phyloP scores from a whole-genome alignment of 2,888 invertebrate genomes.

The Brachylomia viminalis region DNA sequence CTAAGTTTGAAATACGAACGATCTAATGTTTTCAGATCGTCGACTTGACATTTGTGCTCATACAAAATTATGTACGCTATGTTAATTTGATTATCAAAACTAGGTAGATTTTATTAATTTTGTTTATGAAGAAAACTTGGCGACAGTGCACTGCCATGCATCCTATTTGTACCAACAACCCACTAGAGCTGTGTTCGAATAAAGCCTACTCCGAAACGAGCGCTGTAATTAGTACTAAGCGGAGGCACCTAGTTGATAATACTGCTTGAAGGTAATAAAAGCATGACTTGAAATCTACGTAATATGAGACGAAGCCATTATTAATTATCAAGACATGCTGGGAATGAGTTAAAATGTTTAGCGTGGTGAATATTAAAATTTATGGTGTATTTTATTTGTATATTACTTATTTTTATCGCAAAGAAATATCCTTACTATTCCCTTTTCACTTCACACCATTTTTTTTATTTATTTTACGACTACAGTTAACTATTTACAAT shows the following conservation, averaged over 20 bases:
- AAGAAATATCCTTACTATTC: too few relatives aligned
- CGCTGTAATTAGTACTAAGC: slow-evolving; percentile 63
- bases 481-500: too few relatives aligned
- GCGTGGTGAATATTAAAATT: neutral
- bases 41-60: neutral
- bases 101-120: neutral
- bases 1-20: neutral
- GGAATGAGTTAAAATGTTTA: slow-evolving; percentile 6
- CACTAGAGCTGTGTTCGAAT: slow-evolving; percentile 66
- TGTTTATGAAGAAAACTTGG: slow-evolving; percentile 26
- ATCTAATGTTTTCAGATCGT: neutral
- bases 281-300: slow-evolving; percentile 21
- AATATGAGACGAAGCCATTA: neutral
- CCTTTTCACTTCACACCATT: too few relatives aligned
- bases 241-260: slow-evolving; percentile 39
- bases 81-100: neutral
- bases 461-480: too few relatives aligned
- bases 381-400: too few relatives aligned
- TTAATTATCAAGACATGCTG: slow-evolving; percentile 11
- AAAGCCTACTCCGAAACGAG: slow-evolving; percentile 63
- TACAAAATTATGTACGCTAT: neutral
- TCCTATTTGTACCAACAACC: slow-evolving; percentile 45
- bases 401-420: too few relatives aligned
- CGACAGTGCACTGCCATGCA: slow-evolving; percentile 24
- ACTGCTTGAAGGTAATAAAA: slow-evolving; percentile 21